Evolutionary conservation across 2,888 invertebrate genomes (phyloP), one percentile per base, ranked within the genome.

Genomic region (Tenthredo distinguenda): DNA sequence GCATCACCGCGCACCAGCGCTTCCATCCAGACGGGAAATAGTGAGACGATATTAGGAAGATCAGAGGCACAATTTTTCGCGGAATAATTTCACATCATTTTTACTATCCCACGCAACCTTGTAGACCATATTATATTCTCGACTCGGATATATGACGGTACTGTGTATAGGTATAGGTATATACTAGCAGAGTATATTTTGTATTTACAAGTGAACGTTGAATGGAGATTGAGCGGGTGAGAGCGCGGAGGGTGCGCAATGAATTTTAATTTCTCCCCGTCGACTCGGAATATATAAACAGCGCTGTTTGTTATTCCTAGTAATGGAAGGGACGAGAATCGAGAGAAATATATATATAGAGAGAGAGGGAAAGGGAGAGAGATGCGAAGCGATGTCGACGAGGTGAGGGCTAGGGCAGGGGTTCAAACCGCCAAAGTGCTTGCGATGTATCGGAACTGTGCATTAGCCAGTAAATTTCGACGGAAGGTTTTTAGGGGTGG

Each of bases 261-360:
- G 91, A 91, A 91, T 91, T 91, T 91, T 90, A 91, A 91, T 91
- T 90, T 89, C 89, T 90, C 89, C 87, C 88, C 86, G 68, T 85
- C 84, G 74, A 87, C 87, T 88, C 86, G 85, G 87, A 86, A 87
- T 87, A 86, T 87, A 87, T 88, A 88, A 89, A 89, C 88, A 88
- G 89, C 87, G 84, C 84, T 88, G 86, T 88, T 88, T 88, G 87
- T 88, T 87, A 87, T 87, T 88, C 87, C 86, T 86, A 87, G 83
- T 87, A 88, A 89, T 89, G 88, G 89, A 89, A 86, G 87, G 87
- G 86, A 85, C 86, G 86, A 62, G 85, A 85, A 72, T 85, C 86
- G 74, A 58, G 85, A 55, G 71, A 77, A 82, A 65, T 21, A 81
- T 34, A 47, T 43, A 76, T 72, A 62, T n/a, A 31, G 55, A 81